phyloP scores from a whole-genome alignment of 2,888 invertebrate genomes.

The Yponomeuta evonymella region DNA sequence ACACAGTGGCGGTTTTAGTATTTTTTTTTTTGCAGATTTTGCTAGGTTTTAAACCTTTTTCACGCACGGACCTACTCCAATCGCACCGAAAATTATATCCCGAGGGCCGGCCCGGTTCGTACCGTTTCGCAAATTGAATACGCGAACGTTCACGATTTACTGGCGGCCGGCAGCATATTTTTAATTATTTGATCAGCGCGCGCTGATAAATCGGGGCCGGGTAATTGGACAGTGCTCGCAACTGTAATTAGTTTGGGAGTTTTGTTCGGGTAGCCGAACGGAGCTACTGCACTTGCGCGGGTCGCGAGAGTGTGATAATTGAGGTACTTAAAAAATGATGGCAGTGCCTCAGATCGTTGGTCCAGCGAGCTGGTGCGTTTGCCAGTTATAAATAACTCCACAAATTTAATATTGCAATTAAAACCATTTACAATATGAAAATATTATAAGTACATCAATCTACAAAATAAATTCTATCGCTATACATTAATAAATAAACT shows the following conservation, averaged over 20 bases:
- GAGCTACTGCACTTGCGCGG: not conserved
- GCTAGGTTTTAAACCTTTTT: not conserved
- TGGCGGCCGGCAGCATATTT: slow-evolving; percentile 45
- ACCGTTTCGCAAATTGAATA: slow-evolving; percentile 61
- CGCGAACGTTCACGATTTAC: slow-evolving; percentile 50
- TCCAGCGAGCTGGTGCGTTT: too few species aligned
- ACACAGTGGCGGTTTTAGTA: too few species aligned
- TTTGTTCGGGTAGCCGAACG: not conserved
- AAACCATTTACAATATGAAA: too few species aligned
- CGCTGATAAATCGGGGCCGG: slow-evolving; percentile 60
- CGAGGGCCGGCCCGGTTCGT: slow-evolving; percentile 34
- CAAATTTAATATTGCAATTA: too few species aligned
- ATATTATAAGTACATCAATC: too few species aligned
- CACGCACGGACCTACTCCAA: not conserved
- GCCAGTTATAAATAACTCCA: too few species aligned
- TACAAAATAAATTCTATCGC: too few species aligned
- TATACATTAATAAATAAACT: too few species aligned
- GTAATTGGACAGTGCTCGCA: slow-evolving; percentile 53
- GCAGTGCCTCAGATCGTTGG: too few species aligned
- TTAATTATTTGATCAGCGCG: slow-evolving; percentile 72
- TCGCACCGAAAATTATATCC: not conserved
- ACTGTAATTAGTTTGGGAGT: slow-evolving; percentile 42
- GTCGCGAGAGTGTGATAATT: not conserved
- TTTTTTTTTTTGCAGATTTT: not conserved
- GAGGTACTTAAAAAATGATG: too few species aligned